Evolutionary conservation across 2,888 invertebrate species (phyloP), one percentile per base, ranked within the genome.

Genomic region (Entomobrya multifasciata): DNA sequence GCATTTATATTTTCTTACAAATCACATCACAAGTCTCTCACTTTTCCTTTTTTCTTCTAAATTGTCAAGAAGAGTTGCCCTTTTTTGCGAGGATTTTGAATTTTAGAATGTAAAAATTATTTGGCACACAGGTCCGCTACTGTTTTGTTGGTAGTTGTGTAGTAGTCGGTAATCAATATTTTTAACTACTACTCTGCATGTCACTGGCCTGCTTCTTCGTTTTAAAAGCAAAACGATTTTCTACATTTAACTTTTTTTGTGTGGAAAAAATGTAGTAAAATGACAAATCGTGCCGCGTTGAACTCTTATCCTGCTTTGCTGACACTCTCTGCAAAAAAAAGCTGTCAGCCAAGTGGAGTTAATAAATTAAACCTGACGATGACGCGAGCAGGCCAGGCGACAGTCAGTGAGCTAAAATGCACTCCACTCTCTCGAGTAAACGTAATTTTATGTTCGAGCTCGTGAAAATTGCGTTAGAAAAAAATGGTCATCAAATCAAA

Each of bases 351-450:
- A 36, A 67, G 41, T 44, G 20, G 65, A 41, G 15, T 67, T 67
- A n/a, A 67, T 67, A 67, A 67, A 67, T 67, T 67, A 67, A 41
- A 67, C 41, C 65, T 67, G 65, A 20, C 41, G 65, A 20, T 41
- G 65, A 67, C 20, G 20, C 30, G 27, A 47, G 17, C n/a, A 52
- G 6, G 20, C 52, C 6, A n/a, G n/a, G 52, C 52, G 36, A 8
- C 20, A 52, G 52, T 47, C n/a, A 47, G 3, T 62, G 62, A 11
- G 65, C 65, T n/a, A 36, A n/a, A 65, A 65, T 62, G 41, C 36
- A 36, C 36, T 36, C 36, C 5, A 36, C 36, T 36, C 36, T 6
- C 8, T 36, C 36, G 20, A 60, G 3, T 10, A 27, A n/a, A 17
- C 17, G 2, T 20, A 55, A 55, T 30, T 36, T 44, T 17, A 11